Conservation (phyloP, 2,888 invertebrate genomes). For the Amaurobius ferox region DNA sequence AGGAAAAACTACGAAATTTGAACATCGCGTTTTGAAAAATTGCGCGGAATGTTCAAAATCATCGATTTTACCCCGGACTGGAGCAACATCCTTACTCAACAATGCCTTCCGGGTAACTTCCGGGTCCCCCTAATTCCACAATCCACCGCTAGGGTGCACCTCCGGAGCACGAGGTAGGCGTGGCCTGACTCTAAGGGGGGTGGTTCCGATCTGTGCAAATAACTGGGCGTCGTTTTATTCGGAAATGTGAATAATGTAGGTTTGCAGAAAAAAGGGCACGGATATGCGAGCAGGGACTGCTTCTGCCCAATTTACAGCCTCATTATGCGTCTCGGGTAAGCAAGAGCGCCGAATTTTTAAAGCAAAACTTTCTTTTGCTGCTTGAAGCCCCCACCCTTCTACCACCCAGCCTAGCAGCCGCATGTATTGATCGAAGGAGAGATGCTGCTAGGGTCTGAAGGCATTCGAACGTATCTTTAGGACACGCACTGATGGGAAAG, state of each 20-base stretch:
- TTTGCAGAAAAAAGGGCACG: constrained; percentile 63
- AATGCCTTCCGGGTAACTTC: constrained; percentile 15
- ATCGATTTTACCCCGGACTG: not conserved
- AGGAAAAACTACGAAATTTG: not conserved
- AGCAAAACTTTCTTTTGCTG: constrained; percentile 56
- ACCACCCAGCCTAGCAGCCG: not conserved
- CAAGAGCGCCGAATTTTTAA: constrained; percentile 65
- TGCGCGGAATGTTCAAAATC: not conserved
- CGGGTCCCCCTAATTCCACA: constrained; percentile 37
- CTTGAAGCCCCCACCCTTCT: not conserved
- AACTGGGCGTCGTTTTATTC: constrained; percentile 69
- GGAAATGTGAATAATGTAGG: constrained; percentile 33
- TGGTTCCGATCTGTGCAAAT: constrained; percentile 53
- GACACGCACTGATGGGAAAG: not conserved
- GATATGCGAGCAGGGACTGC: constrained; percentile 12
- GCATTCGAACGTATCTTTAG: not conserved
- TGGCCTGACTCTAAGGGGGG: constrained; percentile 21
- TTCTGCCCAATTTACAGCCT: constrained; percentile 36
- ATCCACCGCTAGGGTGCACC: constrained; percentile 43
- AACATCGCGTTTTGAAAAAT: not conserved
- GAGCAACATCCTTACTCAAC: constrained; percentile 6
- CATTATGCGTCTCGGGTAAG: constrained; percentile 56
- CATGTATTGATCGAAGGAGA: constrained; percentile 42
- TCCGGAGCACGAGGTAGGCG: constrained; percentile 18
- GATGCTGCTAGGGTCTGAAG: not conserved